phyloP scores from a whole-genome alignment of 2,888 invertebrate genomes.

The Diachrysia chrysitis region DNA sequence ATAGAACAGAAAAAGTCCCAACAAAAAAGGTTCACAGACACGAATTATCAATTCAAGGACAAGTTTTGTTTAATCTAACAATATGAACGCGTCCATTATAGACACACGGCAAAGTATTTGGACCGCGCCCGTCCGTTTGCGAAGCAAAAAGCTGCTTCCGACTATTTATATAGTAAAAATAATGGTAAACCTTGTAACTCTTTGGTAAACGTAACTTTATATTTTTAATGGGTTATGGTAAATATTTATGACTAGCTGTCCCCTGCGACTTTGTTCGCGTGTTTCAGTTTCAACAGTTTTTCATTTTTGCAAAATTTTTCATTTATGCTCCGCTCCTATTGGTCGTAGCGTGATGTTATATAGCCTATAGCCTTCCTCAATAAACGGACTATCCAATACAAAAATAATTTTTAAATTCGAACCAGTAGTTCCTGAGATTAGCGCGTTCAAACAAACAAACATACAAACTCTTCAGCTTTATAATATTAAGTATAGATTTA shows the following conservation, averaged over 20 bases:
- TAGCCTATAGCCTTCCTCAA: too few relatives aligned
- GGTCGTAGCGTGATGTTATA: too few relatives aligned
- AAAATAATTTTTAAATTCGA: too few relatives aligned
- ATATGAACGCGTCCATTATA: constrained; percentile 22
- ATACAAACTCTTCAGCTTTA: too few relatives aligned
- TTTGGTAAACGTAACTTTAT: neutral
- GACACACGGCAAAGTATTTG: constrained; percentile 30
- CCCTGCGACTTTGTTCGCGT: too few relatives aligned
- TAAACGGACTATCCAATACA: too few relatives aligned
- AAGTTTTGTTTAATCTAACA: constrained; percentile 23
- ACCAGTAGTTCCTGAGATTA: too few relatives aligned
- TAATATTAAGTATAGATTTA: too few relatives aligned
- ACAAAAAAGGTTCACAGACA: constrained; percentile 8
- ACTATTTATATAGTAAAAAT: constrained; percentile 36
- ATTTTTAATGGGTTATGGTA: neutral
- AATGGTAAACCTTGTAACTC: constrained; percentile 16
- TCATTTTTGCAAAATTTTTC: too few relatives aligned
- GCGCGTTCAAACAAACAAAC: too few relatives aligned
- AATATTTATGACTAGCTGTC: neutral
- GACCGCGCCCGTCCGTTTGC: constrained; percentile 58
- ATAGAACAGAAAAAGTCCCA: neutral
- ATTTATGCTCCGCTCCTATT: too few relatives aligned
- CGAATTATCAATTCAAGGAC: constrained; percentile 31
- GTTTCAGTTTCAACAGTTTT: too few relatives aligned
- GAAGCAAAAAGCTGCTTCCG: constrained; percentile 52